phyloP scores from a whole-genome alignment of 1,140 invertebrate species.

The Magallana angulata region DNA sequence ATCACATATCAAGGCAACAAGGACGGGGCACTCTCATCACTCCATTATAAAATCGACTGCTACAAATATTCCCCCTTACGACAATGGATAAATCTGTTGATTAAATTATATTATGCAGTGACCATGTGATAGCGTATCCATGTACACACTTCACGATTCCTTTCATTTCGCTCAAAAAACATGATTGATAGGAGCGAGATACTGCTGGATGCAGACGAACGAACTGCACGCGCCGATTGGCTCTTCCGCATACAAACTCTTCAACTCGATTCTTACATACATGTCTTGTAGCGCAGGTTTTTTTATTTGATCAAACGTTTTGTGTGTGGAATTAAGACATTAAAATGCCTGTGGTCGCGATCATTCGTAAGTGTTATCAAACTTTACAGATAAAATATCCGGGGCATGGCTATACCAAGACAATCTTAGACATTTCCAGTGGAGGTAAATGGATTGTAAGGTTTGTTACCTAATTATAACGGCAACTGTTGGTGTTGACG shows the following conservation, averaged over 20 bases:
- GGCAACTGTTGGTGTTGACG: no score
- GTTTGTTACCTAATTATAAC: no score
- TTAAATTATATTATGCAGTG: constrained; percentile 3
- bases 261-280: constrained; percentile 2
- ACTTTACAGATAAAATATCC: not conserved
- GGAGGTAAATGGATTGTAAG: no score
- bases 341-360: constrained; percentile 7
- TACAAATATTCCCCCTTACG: not conserved
- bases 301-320: constrained; percentile 16
- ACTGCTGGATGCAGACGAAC: constrained; percentile 26
- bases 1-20: not conserved
- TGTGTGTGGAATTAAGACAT: constrained; percentile 16
- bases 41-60: not conserved
- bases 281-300: constrained; percentile 3
- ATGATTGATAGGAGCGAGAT: constrained; percentile 32
- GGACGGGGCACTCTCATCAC: not conserved
- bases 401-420: no score
- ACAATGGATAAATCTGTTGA: not conserved
- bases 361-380: constrained; percentile 16
- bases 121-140: not conserved
- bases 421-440: no score
- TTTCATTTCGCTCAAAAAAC: constrained; percentile 38
- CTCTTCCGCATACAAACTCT: constrained; percentile 37
- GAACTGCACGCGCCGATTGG: constrained; percentile 39
- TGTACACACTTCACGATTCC: not conserved